phyloP scores from a whole-genome alignment of 2,797 vertebrate species.

The Spinus olivaceus region DNA sequence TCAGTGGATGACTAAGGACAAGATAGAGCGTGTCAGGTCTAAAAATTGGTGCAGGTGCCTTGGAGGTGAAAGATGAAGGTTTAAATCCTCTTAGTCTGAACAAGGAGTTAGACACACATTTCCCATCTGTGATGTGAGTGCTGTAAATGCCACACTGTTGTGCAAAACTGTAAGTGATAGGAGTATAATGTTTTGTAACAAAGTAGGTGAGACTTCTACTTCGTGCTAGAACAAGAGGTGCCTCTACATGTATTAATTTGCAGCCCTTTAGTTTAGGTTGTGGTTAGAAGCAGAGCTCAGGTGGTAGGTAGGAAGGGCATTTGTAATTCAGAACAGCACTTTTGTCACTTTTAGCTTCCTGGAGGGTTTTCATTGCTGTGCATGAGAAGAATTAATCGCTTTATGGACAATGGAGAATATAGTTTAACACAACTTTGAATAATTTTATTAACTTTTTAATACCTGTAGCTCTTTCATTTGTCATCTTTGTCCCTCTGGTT shows the following conservation, averaged over 20 bases:
- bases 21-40: neutral
- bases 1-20: neutral
- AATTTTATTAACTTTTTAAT: neutral
- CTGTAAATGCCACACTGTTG: neutral
- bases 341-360: neutral
- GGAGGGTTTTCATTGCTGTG: neutral
- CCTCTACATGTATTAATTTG: neutral
- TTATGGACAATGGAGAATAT: neutral
- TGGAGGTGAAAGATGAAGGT: neutral
- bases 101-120: neutral
- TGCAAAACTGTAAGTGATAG: neutral
- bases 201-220: neutral
- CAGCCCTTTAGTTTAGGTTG: neutral
- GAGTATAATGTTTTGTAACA: neutral
- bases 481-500: neutral
- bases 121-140: neutral
- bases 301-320: neutral
- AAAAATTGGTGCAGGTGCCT: neutral
- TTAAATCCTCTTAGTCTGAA: conserved; percentile 2
- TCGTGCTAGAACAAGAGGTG: neutral
- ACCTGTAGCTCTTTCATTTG: neutral
- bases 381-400: neutral
- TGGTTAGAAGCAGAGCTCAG: neutral
- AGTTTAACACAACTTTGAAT: neutral
- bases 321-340: neutral